phyloP scores from a whole-genome alignment of 2,888 invertebrate genomes.

The Athetis lepigone region DNA sequence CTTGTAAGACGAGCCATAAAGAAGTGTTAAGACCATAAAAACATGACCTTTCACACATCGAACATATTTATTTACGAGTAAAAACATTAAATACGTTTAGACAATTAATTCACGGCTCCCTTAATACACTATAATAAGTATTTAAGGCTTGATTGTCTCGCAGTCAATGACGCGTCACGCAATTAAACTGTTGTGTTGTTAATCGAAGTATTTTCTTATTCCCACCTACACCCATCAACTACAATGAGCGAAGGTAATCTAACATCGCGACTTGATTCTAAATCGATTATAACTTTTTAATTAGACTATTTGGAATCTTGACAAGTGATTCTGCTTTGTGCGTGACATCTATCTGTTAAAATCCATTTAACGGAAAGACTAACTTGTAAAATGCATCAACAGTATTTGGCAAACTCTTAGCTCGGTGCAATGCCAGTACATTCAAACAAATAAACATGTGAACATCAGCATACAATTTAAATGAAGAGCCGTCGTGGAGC shows the following conservation, averaged over 20 bases:
- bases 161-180: conserved; percentile 40
- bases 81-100: conserved; percentile 25
- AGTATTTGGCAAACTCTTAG: background rate
- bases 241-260: conserved; percentile 42
- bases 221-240: conserved; percentile 41
- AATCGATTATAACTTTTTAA: conserved; percentile 51
- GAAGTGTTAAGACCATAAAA: conserved; percentile 11
- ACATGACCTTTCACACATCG: conserved; percentile 10
- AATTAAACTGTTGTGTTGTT: conserved; percentile 48
- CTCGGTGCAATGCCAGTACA: conserved; percentile 18
- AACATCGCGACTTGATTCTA: conserved; percentile 42
- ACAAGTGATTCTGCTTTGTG: conserved; percentile 22
- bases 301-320: conserved; percentile 12
- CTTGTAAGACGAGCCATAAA: background rate
- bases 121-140: conserved; percentile 18
- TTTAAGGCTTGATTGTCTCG: conserved; percentile 48
- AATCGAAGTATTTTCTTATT: conserved; percentile 47
- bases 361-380: no score
- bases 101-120: conserved; percentile 30
- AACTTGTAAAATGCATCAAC: background rate
- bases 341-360: conserved; percentile 17
- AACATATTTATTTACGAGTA: conserved; percentile 25
- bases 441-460: conserved; percentile 35
- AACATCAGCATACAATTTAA: conserved; percentile 43
- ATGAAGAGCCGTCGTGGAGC: conserved; percentile 34